Base-by-base conservation (phyloP, 2,113 vertebrate species). In the Pycnonotus jocosus region DNA sequence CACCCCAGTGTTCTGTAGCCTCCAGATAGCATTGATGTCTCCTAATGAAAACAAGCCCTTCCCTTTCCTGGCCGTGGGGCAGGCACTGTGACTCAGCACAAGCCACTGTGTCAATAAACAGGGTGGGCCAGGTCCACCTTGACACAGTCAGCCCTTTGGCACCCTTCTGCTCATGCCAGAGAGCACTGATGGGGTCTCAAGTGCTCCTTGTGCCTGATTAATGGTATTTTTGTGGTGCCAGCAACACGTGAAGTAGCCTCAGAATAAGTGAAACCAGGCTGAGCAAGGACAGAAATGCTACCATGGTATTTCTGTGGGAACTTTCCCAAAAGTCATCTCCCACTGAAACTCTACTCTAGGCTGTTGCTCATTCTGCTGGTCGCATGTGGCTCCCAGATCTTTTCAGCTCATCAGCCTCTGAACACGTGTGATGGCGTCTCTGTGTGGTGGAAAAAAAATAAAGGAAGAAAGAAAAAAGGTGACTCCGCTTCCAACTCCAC, bases 311-410 rank as follows among this genome's bases (percentile, higher is more conserved):
- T 40, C 69, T 84, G 79, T 91, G 93, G 88, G 95, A 95, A 83
- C 64, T 66, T 93, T 86, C 92, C 88, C 82, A 72, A 73, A 96
- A 95, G 58, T 33, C 81, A 94, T 76, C 88, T 94, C 83, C 61
- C 72, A 94, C 86, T 93, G 95, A 93, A 91, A 73, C 74, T 64
- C 71, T 72, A 54, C 64, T 90, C 86, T 66, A 78, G 78, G 50
- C 79, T 86, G 82, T 31, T 70, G 80, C 48, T 88, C 4, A 0
- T 92, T 92, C 69, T 40, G 25, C 61, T 68, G 73, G 62, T 23
- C 83, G 92, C 98, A 98, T 97, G 80, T 97, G 97, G 98, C 93
- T 48, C 35, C 78, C 98, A 98, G 97, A 97, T 53, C 95, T 91
- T 62, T 89, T 25, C 73, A 62, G 68, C 83, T 95, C 91, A 68